These are phyloP conservation scores for Dioctria rufipes DNA, from an alignment of 2,888 invertebrate species.

Conservation along the genomic window DNA sequence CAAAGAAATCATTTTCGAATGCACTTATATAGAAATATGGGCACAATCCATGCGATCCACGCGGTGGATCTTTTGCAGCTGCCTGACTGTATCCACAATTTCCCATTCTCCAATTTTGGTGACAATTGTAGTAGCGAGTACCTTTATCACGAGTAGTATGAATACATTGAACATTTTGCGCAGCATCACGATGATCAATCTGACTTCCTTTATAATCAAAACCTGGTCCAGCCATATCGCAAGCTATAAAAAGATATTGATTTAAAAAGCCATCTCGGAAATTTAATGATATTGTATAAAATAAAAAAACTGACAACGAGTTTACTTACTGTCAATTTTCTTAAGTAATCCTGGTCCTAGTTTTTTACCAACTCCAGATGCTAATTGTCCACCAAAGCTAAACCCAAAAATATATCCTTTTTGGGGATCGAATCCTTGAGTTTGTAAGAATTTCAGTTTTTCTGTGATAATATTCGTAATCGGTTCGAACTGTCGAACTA, in stretches of 20 bases:
- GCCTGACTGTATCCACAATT: constrained; percentile 67
- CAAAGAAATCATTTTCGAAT: constrained; percentile 69
- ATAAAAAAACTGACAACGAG: neutral
- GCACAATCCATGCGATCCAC: constrained; percentile 67
- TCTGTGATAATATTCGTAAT: constrained; percentile 64
- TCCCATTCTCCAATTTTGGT: constrained; percentile 68
- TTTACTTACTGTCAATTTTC: constrained; percentile 67
- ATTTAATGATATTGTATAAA: neutral
- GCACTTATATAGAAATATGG: constrained; percentile 68
- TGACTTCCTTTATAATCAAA: constrained; percentile 65
- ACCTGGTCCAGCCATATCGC: constrained; percentile 70
- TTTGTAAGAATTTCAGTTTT: constrained; percentile 63
- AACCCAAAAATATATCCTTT: constrained; percentile 69
- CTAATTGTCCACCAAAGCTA: constrained; percentile 69
- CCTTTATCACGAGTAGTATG: constrained; percentile 69
- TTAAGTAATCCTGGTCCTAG: constrained; percentile 63
- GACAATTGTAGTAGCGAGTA: constrained; percentile 66
- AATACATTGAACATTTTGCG: constrained; percentile 68
- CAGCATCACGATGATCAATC: constrained; percentile 65
- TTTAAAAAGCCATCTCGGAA: neutral
- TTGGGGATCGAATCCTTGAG: constrained; percentile 65
- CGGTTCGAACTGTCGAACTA: constrained; percentile 65
- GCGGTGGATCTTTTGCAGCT: constrained; percentile 65
- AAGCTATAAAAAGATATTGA: constrained; percentile 62
- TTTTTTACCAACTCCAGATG: constrained; percentile 65